Conservation (phyloP, 2,113 vertebrate species). For the Tachycineta bicolor region DNA sequence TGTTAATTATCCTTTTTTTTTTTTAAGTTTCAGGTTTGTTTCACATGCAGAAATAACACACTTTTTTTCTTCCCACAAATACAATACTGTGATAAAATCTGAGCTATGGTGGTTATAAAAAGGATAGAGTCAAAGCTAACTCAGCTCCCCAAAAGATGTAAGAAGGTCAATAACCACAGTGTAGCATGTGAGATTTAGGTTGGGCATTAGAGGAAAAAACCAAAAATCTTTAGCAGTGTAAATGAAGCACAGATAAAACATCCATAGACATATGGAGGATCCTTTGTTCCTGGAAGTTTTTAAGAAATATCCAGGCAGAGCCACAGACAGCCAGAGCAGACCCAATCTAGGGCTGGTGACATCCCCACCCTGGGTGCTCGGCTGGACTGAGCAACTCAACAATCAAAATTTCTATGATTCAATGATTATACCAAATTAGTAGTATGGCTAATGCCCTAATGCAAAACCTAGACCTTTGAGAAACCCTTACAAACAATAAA, state of each 20-base stretch:
- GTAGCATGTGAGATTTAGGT: not conserved
- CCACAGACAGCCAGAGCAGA: too few species aligned
- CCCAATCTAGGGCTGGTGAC: not conserved
- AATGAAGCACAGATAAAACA: not conserved
- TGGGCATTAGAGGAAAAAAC: not conserved
- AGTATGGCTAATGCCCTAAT: not conserved
- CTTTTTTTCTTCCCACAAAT: not conserved
- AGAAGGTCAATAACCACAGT: not conserved
- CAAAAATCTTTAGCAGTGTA: not conserved
- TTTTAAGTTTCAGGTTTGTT: not conserved
- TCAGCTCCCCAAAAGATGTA: not conserved
- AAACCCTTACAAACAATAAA: not conserved
- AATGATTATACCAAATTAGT: not conserved
- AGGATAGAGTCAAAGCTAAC: not conserved
- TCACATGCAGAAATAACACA: not conserved
- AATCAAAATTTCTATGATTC: not conserved
- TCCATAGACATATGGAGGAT: rapidly evolving
- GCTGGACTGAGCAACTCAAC: not conserved
- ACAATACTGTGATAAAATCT: not conserved
- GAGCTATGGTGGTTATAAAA: not conserved
- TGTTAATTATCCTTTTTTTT: not conserved
- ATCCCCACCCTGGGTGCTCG: not conserved
- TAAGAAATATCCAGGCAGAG: not conserved
- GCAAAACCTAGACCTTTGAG: not conserved
- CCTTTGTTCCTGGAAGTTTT: not conserved